Evolutionary conservation across 2,113 vertebrate genomes (phyloP), one percentile per base, ranked within the genome.

Genomic region (Odocoileus hemionus): DNA sequence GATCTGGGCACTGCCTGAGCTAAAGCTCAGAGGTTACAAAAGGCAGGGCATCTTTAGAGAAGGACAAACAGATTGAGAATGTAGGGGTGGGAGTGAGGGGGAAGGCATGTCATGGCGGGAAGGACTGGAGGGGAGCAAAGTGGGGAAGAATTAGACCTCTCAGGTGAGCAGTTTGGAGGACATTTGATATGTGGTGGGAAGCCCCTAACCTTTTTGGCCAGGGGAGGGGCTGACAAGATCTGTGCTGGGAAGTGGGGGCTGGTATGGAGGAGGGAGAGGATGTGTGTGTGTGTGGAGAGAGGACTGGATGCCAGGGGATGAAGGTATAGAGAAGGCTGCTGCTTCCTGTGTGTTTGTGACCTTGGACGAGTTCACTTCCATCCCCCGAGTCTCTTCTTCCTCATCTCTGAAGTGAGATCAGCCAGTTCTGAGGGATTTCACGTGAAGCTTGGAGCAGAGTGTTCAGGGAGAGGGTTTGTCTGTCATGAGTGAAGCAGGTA

Each of bases 221-320:
- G 90, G 21, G 61, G 43, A 67, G 50, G 14, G 25, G 55, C 13
- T 64, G 67, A 55, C n/a, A 54, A 92, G 79, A 57, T 74, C 57
- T 92, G 50, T 47, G 28, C 28, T 74, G 60, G 94, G 21, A 86
- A 45, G 89, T 61, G n/a, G 30, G 15, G 50, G 50, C 82, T 91
- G 82, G 30, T 47, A 7, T 0, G 9, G 57, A 55, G 57, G 26
- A 43, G 11, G 52, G 52, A 78, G 61, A 86, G 50, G n/a, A 33
- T 47, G 43, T 45, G 47, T 64, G 26, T 52, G 26, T 45, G 52
- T 67, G 39, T 61, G 36, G 7, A 30, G 70, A 67, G 47, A 55
- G 83, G 74, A 47, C 88, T 58, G 11, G 89, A 58, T 55, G 45
- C 45, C 30, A 17, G 5, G 33, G 54, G 28, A 7, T 67, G 76